phyloP scores from a whole-genome alignment of 2,797 vertebrate species.

The Phaenicophaeus curvirostris region DNA sequence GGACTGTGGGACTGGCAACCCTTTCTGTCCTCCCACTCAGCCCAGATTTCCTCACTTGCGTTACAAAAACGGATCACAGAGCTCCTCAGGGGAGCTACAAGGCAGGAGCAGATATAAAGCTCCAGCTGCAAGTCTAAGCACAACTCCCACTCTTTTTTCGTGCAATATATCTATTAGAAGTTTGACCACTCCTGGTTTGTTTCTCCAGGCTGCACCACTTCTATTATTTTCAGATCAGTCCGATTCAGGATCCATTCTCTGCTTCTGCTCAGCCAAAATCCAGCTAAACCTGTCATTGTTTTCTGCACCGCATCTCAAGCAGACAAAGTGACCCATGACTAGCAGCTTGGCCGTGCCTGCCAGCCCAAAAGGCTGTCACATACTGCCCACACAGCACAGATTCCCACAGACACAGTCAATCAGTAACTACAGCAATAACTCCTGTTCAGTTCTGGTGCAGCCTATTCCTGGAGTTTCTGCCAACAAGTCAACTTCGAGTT shows the following conservation, averaged over 20 bases:
- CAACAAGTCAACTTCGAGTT: neutral
- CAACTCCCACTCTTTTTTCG: neutral
- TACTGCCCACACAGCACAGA: neutral
- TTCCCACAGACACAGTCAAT: neutral
- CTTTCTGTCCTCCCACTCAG: neutral
- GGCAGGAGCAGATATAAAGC: neutral
- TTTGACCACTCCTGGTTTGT: neutral
- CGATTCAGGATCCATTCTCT: fast-evolving
- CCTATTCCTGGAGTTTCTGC: neutral
- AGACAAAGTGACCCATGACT: neutral
- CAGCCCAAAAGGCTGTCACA: neutral
- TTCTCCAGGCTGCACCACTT: neutral
- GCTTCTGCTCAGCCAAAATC: neutral
- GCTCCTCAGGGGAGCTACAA: neutral
- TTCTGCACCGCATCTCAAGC: neutral
- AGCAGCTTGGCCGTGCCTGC: neutral
- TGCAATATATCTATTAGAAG: neutral
- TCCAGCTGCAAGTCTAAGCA: constrained; percentile 4
- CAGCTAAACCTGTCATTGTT: neutral
- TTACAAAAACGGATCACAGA: neutral
- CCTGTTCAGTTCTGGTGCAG: neutral
- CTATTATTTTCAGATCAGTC: neutral
- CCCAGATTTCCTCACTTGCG: neutral
- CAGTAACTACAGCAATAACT: neutral
- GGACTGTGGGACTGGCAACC: neutral